Conservation (phyloP, 2,113 vertebrate genomes). For the Oceanodroma tethys region DNA sequence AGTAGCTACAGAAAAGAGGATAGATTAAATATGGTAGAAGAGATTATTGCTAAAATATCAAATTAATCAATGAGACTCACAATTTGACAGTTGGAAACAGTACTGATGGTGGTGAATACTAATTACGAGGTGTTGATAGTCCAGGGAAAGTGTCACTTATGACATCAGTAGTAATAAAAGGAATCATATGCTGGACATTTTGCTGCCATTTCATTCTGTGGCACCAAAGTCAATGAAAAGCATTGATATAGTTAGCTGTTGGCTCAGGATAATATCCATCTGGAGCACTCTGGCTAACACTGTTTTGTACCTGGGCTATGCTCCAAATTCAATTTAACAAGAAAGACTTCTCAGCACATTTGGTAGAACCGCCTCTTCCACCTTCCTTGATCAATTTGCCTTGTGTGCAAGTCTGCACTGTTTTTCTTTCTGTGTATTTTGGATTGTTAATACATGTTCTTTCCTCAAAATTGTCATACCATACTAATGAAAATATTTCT, state of each 20-base stretch:
- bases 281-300: slow-evolving; percentile 7
- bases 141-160: neutral
- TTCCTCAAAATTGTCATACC: neutral
- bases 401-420: neutral
- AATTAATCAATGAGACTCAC: neutral
- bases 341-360: slow-evolving; percentile 4
- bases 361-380: neutral
- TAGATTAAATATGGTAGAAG: neutral
- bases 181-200: slow-evolving; percentile 21
- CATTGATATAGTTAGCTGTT: neutral
- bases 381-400: neutral
- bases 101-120: neutral
- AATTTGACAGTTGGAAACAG: neutral
- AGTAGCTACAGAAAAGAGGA: neutral
- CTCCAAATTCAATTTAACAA: slow-evolving; percentile 18
- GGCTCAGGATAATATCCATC: neutral
- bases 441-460: neutral
- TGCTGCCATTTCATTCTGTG: neutral
- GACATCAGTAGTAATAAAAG: neutral
- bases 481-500: neutral
- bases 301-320: neutral
- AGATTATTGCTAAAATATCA: neutral
- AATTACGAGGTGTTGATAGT: neutral
- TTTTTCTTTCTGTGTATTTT: neutral
- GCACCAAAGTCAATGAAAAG: neutral